phyloP scores from a whole-genome alignment of 2,797 vertebrate species.

The Diceros bicornis region DNA sequence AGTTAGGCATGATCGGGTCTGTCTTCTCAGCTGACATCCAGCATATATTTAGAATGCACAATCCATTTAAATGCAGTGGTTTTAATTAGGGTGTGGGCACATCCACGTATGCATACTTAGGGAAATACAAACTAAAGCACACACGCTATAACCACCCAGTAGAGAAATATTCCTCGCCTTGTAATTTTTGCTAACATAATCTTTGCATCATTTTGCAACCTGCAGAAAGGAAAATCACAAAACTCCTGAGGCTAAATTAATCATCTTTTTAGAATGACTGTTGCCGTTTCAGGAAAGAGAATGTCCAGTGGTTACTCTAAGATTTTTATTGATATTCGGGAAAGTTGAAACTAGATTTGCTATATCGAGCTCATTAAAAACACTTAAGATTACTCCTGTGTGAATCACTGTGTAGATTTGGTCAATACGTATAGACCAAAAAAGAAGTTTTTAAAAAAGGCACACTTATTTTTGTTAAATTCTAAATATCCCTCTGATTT shows the following conservation, averaged over 20 bases:
- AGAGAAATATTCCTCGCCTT: background rate
- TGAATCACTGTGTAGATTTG: background rate
- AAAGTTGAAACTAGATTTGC: background rate
- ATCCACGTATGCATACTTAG: background rate
- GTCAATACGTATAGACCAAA: background rate
- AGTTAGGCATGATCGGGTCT: conserved; percentile 34
- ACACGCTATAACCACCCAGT: background rate
- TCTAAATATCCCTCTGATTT: background rate
- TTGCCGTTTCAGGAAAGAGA: conserved; percentile 44
- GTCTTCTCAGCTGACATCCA: conserved; percentile 57
- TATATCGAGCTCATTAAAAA: conserved; percentile 41
- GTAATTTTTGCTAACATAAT: conserved; percentile 21
- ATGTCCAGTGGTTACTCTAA: background rate
- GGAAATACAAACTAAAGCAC: conserved; percentile 51
- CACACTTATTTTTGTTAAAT: background rate
- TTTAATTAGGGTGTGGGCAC: conserved; percentile 55
- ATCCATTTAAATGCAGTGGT: conserved; percentile 32
- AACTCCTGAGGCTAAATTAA: background rate
- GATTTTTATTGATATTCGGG: conserved; percentile 56
- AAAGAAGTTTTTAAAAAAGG: background rate
- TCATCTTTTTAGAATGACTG: conserved; percentile 7
- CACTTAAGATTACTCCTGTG: conserved; percentile 36
- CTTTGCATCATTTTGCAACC: conserved; percentile 21
- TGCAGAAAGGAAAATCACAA: conserved; percentile 65
- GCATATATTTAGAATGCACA: conserved; percentile 57